Conservation (phyloP, 2,113 vertebrate genomes). For the Acanthisitta chloris region DNA sequence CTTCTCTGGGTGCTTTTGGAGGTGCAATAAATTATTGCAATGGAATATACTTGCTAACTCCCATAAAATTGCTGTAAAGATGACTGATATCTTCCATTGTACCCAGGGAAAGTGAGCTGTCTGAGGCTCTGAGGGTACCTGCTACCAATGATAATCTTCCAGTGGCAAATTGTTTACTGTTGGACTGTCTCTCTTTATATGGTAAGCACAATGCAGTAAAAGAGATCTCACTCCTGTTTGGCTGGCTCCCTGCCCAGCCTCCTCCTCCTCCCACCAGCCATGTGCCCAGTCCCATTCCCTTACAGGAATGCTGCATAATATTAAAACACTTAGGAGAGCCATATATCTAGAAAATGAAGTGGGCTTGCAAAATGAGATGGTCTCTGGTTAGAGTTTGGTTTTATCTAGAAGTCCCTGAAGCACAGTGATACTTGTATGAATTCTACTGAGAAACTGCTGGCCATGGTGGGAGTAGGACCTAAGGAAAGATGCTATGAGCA, state of each 20-base stretch:
- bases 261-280: conserved; percentile 63
- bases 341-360: conserved; percentile 40
- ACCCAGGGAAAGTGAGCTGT: background rate
- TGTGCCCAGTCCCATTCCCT: conserved; percentile 48
- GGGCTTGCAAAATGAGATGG: conserved; percentile 8
- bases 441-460: background rate
- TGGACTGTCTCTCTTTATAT: background rate
- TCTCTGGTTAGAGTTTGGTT: background rate
- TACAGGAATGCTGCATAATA: background rate
- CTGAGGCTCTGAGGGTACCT: background rate
- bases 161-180: background rate
- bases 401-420: conserved; percentile 9
- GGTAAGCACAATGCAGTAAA: background rate
- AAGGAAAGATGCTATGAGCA: background rate
- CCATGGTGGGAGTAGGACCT: background rate
- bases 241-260: conserved; percentile 14
- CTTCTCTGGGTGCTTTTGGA: background rate
- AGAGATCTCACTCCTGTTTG: background rate
- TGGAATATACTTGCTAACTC: background rate
- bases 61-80: background rate
- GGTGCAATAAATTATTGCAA: background rate
- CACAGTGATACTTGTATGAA: background rate
- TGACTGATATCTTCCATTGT: background rate
- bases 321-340: conserved; percentile 33
- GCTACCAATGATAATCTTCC: background rate